Evolutionary conservation across 2,797 vertebrate genomes (phyloP).

Genomic region (Aselliscus stoliczkanus): DNA sequence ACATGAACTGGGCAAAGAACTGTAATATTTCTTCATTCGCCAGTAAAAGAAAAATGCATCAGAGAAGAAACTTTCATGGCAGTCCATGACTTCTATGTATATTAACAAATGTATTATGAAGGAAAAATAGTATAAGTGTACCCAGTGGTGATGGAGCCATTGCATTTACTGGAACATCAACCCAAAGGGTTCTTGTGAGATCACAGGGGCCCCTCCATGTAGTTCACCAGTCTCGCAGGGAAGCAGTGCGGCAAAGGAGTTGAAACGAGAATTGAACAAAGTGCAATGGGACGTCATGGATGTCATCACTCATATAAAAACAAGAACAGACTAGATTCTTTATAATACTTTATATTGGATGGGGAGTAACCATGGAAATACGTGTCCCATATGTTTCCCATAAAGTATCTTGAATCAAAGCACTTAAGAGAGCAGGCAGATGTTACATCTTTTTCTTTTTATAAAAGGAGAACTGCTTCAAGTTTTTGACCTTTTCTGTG

Average conservation of each 20-base stretch:
- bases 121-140: background rate
- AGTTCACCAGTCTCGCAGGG: background rate
- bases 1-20: background rate
- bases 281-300: background rate
- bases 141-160: background rate
- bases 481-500: background rate
- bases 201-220: background rate
- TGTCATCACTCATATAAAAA: background rate
- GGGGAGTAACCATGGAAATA: background rate
- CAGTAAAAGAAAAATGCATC: background rate
- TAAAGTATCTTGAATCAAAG: background rate
- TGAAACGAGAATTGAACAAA: background rate
- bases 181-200: background rate
- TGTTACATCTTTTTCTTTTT: background rate
- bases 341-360: background rate
- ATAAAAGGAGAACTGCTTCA: background rate
- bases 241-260: background rate
- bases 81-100: background rate
- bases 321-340: background rate
- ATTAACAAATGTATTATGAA: background rate
- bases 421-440: background rate
- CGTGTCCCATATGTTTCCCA: background rate
- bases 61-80: background rate
- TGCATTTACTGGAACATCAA: background rate
- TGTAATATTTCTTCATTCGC: background rate